phyloP scores from a whole-genome alignment of 53 echinoderm and acorn worm genomes.

The Arbacia lixula region DNA sequence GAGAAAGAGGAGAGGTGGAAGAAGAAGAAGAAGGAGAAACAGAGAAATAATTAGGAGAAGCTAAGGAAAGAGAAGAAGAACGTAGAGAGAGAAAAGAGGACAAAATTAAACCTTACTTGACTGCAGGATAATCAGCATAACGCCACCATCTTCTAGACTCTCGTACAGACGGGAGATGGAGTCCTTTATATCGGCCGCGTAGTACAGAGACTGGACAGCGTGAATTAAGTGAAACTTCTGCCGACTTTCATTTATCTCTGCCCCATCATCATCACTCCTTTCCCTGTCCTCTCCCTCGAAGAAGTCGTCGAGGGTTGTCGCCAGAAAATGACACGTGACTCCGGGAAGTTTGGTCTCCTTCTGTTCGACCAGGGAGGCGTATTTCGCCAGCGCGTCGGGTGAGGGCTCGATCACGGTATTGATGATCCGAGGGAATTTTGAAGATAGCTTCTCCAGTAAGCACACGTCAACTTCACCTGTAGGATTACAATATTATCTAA shows the following conservation, averaged over 20 bases:
- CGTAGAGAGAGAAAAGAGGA: neutral
- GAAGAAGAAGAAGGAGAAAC: neutral
- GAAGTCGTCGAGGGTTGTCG: constrained; percentile 9
- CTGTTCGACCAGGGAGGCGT: neutral
- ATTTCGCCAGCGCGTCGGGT: neutral
- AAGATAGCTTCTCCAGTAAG: constrained; percentile 3
- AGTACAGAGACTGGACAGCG: constrained; percentile 10
- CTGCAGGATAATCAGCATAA: constrained; percentile 5
- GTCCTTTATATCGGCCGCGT: neutral
- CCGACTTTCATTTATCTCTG: no score
- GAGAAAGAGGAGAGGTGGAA: neutral
- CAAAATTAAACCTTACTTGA: neutral
- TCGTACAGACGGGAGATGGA: neutral
- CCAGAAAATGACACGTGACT: neutral
- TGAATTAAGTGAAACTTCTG: constrained; percentile 20
- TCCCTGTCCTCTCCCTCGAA: neutral
- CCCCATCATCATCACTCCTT: neutral
- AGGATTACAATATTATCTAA: neutral
- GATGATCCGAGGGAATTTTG: neutral
- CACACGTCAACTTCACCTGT: constrained; percentile 23
- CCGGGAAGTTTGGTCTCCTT: constrained; percentile 6
- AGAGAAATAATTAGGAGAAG: neutral
- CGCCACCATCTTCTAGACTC: constrained; percentile 9
- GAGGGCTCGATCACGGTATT: constrained; percentile 13
- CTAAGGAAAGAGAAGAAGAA: neutral